A percentile compares a stretch with the other conserved stretches of the same genome.
phyloP scores from a whole-genome alignment of 2,797 vertebrate species.

The Micrastur ruficollis region DNA sequence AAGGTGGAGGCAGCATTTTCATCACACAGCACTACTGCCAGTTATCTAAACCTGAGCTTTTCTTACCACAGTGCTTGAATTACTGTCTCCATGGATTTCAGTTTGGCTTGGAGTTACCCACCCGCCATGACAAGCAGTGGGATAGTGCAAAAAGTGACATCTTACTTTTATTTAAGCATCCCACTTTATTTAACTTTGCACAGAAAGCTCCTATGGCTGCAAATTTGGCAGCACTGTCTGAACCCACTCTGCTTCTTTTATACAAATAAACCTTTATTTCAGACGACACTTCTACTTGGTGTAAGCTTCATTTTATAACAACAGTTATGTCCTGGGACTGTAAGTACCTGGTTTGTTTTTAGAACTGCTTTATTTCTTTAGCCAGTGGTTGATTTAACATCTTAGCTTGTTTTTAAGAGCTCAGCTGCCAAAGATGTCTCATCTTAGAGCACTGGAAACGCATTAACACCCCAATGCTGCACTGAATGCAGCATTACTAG shows the following conservation, averaged over 20 bases:
- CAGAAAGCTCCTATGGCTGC: not conserved
- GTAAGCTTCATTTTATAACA: not conserved
- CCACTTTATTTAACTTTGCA: not conserved
- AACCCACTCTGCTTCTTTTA: not conserved
- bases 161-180: not conserved
- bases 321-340: not conserved
- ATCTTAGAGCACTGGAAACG: not conserved
- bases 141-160: not conserved
- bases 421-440: not conserved
- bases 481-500: not conserved
- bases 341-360: not conserved
- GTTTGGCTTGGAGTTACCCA: not conserved
- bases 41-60: not conserved
- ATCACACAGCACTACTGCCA: not conserved
- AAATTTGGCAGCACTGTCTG: not conserved
- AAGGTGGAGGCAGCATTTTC: not conserved
- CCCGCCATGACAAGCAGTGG: fast-evolving
- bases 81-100: not conserved
- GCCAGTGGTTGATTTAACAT: not conserved
- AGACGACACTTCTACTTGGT: not conserved
- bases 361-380: not conserved
- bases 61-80: not conserved
- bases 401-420: not conserved
- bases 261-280: not conserved
- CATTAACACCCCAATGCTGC: not conserved